A percentile compares a stretch with the other conserved stretches of the same genome.
These are phyloP conservation scores for Timandra comae DNA, from an alignment of 2,888 invertebrate genomes.

Conservation along the genomic window DNA sequence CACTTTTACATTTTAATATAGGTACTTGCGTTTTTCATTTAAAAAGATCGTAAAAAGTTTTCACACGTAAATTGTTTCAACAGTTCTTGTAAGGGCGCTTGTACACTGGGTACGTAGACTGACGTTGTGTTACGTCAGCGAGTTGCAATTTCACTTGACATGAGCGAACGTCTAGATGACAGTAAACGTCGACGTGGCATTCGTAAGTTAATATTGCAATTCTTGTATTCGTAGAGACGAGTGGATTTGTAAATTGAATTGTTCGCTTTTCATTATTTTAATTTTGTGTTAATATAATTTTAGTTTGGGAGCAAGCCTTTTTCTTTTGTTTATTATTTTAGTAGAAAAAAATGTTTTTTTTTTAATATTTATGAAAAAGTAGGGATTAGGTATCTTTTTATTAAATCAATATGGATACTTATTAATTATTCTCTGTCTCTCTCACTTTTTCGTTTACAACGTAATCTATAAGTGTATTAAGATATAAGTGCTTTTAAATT, in stretches of 20 bases:
- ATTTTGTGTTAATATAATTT: too few relatives aligned
- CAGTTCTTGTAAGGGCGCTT: constrained; percentile 35
- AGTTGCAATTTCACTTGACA: constrained; percentile 3
- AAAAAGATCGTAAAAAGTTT: constrained; percentile 49
- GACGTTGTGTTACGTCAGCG: constrained; percentile 1
- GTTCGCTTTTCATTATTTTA: not conserved
- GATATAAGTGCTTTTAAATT: too few relatives aligned
- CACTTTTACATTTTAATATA: constrained; percentile 10
- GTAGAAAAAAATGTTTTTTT: too few relatives aligned
- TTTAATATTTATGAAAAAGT: too few relatives aligned
- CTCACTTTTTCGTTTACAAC: too few relatives aligned
- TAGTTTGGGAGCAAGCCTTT: too few relatives aligned
- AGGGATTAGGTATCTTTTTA: too few relatives aligned
- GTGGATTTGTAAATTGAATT: constrained; percentile 3
- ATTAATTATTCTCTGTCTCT: too few relatives aligned
- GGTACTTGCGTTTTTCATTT: constrained; percentile 40
- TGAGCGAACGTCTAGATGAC: constrained; percentile 3
- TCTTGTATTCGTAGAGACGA: constrained; percentile 1
- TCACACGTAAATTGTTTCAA: constrained; percentile 43
- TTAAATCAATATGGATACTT: too few relatives aligned
- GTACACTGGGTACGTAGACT: constrained; percentile 26
- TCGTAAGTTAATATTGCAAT: constrained; percentile 5
- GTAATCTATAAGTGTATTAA: too few relatives aligned
- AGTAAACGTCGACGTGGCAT: constrained; percentile 1
- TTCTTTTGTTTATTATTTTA: too few relatives aligned